Percentiles rank a stretch among this genome's conserved stretches.
Evolutionary conservation across 2,113 vertebrate species (phyloP).

Genomic region (Eretmochelys imbricata): DNA sequence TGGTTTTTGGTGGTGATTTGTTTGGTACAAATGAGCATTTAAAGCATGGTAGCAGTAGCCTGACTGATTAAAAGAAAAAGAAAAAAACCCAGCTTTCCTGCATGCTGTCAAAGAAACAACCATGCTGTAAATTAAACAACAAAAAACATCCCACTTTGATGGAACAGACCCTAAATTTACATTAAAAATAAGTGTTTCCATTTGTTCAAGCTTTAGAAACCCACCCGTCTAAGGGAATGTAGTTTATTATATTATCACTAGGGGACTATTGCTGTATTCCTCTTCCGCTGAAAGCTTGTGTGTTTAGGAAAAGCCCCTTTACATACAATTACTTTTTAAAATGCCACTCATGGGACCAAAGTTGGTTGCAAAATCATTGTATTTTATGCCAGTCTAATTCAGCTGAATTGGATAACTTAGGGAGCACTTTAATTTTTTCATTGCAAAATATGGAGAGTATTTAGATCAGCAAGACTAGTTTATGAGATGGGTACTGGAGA

Average conservation of each 20-base stretch:
- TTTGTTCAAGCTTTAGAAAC: not conserved
- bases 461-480: not conserved
- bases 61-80: not conserved
- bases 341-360: constrained; percentile 17
- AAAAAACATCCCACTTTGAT: not conserved
- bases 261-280: not conserved
- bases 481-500: not conserved
- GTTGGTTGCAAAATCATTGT: not conserved
- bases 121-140: constrained; percentile 7
- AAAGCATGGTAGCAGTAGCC: not conserved
- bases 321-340: not conserved
- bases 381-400: not conserved
- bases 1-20: rapidly evolving
- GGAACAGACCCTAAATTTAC: not conserved
- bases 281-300: not conserved
- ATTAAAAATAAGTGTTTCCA: not conserved
- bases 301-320: constrained; percentile 4
- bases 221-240: not conserved
- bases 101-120: not conserved
- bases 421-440: not conserved
- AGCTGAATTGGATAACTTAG: not conserved
- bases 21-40: not conserved
- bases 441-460: not conserved
- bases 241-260: not conserved
- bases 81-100: not conserved